phyloP scores from a whole-genome alignment of 2,113 vertebrate species.

The Danionella cerebrum region DNA sequence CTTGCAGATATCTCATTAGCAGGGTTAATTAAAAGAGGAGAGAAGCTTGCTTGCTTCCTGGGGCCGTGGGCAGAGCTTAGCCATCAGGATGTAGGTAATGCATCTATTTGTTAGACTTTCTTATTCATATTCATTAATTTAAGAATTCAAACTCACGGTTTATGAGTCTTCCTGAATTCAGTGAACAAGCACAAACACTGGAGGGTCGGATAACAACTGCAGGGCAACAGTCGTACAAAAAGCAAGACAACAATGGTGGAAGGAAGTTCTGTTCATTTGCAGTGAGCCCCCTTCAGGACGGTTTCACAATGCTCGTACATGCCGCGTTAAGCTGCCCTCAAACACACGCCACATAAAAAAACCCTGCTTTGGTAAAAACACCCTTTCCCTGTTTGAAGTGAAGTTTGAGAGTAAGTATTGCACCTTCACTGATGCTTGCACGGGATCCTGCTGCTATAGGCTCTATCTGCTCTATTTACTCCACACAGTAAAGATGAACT shows the following conservation, averaged over 20 bases:
- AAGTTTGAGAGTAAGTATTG: neutral
- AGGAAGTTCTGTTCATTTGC: conserved; percentile 15
- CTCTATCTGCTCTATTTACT: neutral
- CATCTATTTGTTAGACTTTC: conserved; percentile 1
- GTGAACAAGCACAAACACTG: too few relatives aligned
- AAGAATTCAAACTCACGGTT: too few relatives aligned
- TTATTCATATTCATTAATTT: neutral
- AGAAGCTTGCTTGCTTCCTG: neutral
- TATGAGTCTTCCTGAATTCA: too few relatives aligned
- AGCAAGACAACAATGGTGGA: too few relatives aligned
- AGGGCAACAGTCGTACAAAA: conserved; percentile 26
- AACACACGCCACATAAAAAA: neutral
- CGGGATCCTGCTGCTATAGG: neutral
- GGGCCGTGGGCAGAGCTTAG: neutral
- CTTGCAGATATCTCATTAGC: conserved; percentile 33
- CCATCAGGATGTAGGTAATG: neutral
- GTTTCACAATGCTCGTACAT: neutral
- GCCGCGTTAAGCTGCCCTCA: conserved; percentile 12
- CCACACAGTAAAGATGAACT: neutral
- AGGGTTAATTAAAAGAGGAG: conserved; percentile 46
- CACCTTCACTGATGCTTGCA: neutral
- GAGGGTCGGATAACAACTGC: too few relatives aligned
- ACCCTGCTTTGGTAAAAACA: neutral
- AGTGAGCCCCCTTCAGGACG: conserved; percentile 18
- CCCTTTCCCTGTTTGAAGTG: neutral